phyloP scores from a whole-genome alignment of 2,797 vertebrate genomes.

The Setipinna tenuifilis region DNA sequence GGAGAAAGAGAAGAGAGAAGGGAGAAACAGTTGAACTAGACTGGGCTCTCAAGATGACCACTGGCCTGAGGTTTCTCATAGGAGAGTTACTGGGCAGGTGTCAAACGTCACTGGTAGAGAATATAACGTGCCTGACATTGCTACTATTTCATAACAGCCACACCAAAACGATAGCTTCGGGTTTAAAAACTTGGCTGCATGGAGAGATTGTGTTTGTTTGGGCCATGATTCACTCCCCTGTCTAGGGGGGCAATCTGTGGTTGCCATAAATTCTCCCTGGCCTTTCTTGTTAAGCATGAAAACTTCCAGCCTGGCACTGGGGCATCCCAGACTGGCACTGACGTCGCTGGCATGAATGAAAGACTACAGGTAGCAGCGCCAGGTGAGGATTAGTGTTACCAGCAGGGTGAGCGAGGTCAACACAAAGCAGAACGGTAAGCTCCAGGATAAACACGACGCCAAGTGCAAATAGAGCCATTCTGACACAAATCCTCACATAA shows the following conservation, averaged over 20 bases:
- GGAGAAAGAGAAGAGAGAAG: background rate
- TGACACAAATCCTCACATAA: background rate
- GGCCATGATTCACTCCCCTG: background rate
- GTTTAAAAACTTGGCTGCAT: background rate
- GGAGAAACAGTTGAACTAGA: background rate
- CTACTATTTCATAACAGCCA: background rate
- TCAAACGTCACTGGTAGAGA: background rate
- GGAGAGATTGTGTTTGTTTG: background rate
- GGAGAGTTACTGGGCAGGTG: background rate
- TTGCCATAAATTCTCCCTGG: conserved; percentile 1
- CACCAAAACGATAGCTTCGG: background rate
- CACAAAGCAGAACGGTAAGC: background rate
- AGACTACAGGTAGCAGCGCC: background rate
- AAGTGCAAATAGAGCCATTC: background rate
- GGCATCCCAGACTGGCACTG: background rate
- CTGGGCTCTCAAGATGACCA: background rate
- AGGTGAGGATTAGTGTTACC: background rate
- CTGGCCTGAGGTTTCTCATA: background rate
- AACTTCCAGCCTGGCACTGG: background rate
- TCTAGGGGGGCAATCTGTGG: background rate
- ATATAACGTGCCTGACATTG: background rate
- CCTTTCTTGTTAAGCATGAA: background rate
- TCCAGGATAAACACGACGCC: background rate
- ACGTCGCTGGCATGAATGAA: background rate
- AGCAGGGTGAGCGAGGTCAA: background rate